phyloP scores from a whole-genome alignment of 1,140 invertebrate genomes.

The Trichomalopsis sarcophagae region DNA sequence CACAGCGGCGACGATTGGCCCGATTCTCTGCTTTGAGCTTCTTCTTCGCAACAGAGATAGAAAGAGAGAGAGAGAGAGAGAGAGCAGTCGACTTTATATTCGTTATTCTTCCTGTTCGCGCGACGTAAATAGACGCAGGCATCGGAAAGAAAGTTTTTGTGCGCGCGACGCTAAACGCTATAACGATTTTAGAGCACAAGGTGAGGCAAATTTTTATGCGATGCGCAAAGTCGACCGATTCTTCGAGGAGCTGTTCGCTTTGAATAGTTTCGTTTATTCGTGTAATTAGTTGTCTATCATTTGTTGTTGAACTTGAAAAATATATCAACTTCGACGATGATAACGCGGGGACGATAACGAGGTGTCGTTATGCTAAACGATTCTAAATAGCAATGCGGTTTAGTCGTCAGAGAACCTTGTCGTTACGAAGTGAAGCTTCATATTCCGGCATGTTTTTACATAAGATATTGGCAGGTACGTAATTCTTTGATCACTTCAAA shows the following conservation, averaged over 20 bases:
- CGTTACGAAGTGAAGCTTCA: too few relatives aligned
- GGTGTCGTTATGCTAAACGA: neutral
- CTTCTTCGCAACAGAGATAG: neutral
- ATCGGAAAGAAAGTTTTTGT: constrained; percentile 11
- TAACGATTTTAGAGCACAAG: neutral
- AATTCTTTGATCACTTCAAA: neutral
- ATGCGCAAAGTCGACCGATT: too few relatives aligned
- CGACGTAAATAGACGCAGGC: neutral
- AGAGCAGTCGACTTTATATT: neutral
- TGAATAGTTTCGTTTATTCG: too few relatives aligned
- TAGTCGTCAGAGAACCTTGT: too few relatives aligned
- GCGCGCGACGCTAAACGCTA: neutral
- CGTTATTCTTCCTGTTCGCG: neutral
- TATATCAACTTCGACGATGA: neutral
- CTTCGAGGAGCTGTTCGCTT: too few relatives aligned
- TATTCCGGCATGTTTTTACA: too few relatives aligned
- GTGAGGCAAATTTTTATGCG: neutral
- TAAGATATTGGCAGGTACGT: neutral
- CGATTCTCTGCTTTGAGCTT: constrained; percentile 18
- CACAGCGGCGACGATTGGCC: constrained; percentile 42
- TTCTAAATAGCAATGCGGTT: too few relatives aligned
- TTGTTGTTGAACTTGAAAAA: too few relatives aligned
- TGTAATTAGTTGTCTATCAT: too few relatives aligned
- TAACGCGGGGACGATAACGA: neutral
- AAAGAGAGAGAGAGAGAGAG: too few relatives aligned